Evolutionary conservation across 2,797 vertebrate species (phyloP).

Genomic region (Anableps anableps): DNA sequence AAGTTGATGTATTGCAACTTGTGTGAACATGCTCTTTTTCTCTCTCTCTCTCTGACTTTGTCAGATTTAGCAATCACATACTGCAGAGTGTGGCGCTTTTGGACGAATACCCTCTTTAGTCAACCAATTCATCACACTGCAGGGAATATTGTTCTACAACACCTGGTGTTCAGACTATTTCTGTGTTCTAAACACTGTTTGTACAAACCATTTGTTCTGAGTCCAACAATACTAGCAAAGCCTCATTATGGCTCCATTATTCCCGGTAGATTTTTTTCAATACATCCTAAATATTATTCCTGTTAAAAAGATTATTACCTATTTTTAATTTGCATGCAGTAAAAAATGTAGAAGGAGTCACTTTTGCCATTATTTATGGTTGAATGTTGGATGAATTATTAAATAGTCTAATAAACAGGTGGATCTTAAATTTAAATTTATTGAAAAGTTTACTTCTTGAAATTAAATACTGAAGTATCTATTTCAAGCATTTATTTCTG

Average conservation of each 20-base stretch:
- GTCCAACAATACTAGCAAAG: conserved; percentile 69
- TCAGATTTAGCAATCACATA: conserved; percentile 76
- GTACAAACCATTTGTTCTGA: conserved; percentile 79
- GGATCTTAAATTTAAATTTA: not conserved
- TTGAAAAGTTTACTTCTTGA: not conserved
- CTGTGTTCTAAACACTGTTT: conserved; percentile 78
- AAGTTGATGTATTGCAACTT: conserved; percentile 34
- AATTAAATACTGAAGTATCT: not conserved
- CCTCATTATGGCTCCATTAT: conserved; percentile 68
- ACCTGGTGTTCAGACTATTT: conserved; percentile 87
- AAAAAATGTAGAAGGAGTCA: conserved; percentile 19
- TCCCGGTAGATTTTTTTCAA: conserved; percentile 49
- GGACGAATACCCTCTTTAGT: conserved; percentile 87
- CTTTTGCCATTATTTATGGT: conserved; percentile 8
- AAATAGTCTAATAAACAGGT: not conserved
- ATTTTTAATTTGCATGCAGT: conserved; percentile 36
- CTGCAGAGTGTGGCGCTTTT: conserved; percentile 80
- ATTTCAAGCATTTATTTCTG: not conserved
- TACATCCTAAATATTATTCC: conserved; percentile 43
- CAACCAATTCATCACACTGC: conserved; percentile 87
- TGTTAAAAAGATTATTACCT: conserved; percentile 31
- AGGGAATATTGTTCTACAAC: conserved; percentile 86
- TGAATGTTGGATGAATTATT: conserved; percentile 11
- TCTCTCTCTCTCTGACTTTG: conserved; percentile 57
- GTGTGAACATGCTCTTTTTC: conserved; percentile 47